Conservation (phyloP, 2,113 vertebrate species). For the Buteo buteo region DNA sequence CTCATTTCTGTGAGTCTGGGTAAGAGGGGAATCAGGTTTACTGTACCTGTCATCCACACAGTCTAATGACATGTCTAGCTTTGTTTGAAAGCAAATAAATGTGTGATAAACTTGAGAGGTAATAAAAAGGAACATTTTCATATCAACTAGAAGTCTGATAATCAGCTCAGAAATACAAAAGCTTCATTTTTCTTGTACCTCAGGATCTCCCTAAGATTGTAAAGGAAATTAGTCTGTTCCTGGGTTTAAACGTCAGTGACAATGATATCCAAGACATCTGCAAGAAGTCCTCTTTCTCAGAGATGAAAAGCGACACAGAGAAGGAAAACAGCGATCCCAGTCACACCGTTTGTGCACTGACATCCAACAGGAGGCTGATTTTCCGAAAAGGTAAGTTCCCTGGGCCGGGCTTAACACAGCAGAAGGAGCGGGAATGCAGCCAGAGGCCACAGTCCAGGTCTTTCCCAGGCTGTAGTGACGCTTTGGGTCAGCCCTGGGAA, state of each 20-base stretch:
- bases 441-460: not conserved
- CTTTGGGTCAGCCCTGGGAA: not conserved
- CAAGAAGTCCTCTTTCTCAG: slow-evolving; percentile 61
- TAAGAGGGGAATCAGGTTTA: not conserved
- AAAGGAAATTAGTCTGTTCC: slow-evolving; percentile 62
- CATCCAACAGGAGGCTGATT: slow-evolving; percentile 62
- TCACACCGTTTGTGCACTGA: slow-evolving; percentile 63
- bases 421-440: not conserved
- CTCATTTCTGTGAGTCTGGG: not conserved
- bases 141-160: not conserved
- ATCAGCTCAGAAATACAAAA: not conserved
- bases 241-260: slow-evolving; percentile 42
- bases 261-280: slow-evolving; percentile 57
- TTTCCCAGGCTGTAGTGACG: rapidly evolving
- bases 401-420: not conserved
- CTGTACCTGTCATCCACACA: not conserved
- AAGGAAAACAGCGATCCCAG: slow-evolving; percentile 54
- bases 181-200: not conserved
- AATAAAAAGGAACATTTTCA: not conserved
- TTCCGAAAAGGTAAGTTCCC: slow-evolving; percentile 64
- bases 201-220: slow-evolving; percentile 67
- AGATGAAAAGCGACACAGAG: slow-evolving; percentile 67
- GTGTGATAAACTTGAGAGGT: not conserved
- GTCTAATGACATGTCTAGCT: not conserved
- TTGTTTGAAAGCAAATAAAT: not conserved